A percentile compares a stretch with the other conserved stretches of the same genome.
These are phyloP conservation scores for Anoura caudifer DNA, from an alignment of 2,113 vertebrate genomes.

Conservation along the genomic window DNA sequence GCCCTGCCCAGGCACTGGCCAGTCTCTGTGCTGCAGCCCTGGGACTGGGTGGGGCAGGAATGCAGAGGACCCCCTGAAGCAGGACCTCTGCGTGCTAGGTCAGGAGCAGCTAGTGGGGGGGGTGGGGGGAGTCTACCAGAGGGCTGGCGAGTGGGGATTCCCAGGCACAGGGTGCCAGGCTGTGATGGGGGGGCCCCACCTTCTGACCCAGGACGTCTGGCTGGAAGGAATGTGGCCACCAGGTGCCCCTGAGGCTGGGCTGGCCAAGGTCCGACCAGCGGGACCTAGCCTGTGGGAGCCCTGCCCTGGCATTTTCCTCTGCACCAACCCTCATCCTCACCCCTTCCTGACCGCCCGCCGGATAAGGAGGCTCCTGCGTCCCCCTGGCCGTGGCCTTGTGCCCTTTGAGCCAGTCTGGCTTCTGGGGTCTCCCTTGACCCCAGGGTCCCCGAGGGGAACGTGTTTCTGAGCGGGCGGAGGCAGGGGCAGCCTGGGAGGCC, in stretches of 20 bases:
- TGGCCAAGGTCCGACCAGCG: accelerated
- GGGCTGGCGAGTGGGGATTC: not conserved
- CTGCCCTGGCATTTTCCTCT: accelerated
- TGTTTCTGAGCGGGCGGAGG: not conserved
- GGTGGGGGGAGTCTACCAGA: not conserved
- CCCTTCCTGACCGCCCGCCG: accelerated
- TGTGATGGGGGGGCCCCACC: accelerated
- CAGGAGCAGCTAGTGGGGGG: not conserved
- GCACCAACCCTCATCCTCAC: accelerated
- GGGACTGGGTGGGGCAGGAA: not conserved
- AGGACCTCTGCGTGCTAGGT: not conserved
- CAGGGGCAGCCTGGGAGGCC: slow-evolving; percentile 14
- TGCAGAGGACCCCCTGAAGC: not conserved
- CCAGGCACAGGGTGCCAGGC: too few species aligned
- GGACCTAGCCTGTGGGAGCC: not conserved
- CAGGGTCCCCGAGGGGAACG: not conserved
- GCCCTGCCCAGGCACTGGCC: accelerated
- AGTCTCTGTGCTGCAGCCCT: not conserved
- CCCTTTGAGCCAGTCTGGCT: accelerated
- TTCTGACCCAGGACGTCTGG: not conserved
- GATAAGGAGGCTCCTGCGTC: accelerated
- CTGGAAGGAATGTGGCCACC: not conserved
- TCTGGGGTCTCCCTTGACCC: not conserved
- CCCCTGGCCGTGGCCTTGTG: too few species aligned
- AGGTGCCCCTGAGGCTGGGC: too few species aligned